A percentile compares a stretch with the other conserved stretches of the same genome.
Evolutionary conservation across 2,113 vertebrate species (phyloP).

Genomic region (Suricata suricatta): DNA sequence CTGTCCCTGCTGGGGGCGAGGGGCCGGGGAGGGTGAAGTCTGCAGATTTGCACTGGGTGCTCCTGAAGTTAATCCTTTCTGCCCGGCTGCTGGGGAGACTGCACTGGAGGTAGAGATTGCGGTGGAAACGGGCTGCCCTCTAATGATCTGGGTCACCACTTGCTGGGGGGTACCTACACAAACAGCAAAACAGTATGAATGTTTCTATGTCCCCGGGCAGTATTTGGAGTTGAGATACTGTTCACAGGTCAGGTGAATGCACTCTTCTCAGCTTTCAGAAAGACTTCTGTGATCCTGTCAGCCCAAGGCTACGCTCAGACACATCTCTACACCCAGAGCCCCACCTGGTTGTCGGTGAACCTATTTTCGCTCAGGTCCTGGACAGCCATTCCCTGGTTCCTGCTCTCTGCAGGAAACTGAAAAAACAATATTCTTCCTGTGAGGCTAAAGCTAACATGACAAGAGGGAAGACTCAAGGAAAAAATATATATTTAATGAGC

Average conservation of each 20-base stretch:
- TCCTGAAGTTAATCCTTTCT: conserved; percentile 83
- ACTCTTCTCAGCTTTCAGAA: background rate
- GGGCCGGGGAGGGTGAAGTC: conserved; percentile 78
- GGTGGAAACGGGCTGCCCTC: conserved; percentile 89
- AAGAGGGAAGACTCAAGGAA: background rate
- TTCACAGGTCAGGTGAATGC: background rate
- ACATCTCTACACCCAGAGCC: background rate
- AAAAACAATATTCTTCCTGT: background rate
- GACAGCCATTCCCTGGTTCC: background rate
- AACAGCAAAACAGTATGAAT: background rate
- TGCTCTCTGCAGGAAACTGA: background rate
- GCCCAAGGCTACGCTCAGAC: background rate
- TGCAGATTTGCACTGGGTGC: conserved; percentile 80
- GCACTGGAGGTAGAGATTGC: conserved; percentile 85
- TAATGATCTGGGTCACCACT: conserved; percentile 90
- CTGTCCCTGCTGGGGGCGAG: conserved; percentile 95
- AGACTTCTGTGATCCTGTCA: background rate
- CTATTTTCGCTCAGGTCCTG: background rate
- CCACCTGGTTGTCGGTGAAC: background rate
- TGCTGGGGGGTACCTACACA: conserved; percentile 91
- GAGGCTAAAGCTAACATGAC: background rate
- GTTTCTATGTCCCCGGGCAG: background rate
- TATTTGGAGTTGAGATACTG: background rate
- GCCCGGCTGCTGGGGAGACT: conserved; percentile 82
- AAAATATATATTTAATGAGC: background rate